Base-by-base conservation (phyloP, 2,113 vertebrate genomes). In the Aptenodytes patagonicus region DNA sequence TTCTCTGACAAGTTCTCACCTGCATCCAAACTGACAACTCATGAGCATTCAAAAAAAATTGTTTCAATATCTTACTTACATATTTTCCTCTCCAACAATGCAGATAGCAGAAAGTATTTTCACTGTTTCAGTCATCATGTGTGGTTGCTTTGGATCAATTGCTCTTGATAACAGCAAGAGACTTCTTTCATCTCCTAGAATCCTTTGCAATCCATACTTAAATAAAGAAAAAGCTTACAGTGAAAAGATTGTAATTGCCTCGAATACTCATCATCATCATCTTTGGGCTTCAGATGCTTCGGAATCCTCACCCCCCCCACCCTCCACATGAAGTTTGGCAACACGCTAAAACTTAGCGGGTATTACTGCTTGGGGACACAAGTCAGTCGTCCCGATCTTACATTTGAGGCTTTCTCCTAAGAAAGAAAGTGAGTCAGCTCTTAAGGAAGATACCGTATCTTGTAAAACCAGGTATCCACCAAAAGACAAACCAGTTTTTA, bases 61-160 rank as follows among this genome's bases (percentile, higher is more conserved):
- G 2, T 60, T 49, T 79, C 17, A 70, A 0, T 9, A 19, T 42
- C 40, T 92, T 97, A 98, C 99, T 99, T 95, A 99, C 99, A 99
- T 98, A 95, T 99, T 99, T 55, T 99, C 99, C 96, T 99, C 99
- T 91, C 98, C 99, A 81, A 99, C 97, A 86, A 99, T 99, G 95
- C 99, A 99, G 97, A 99, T 93, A 32, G 99, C 99, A 72, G 99
- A 99, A 76, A 99, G 99, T 71, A 99, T 99, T 98, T 99, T 99
- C 89, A 99, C 98, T 29, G 98, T 99, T 98, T 99, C 99, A 1
- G 99, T 99, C 99, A 99, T 99, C 99, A 99, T 99, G 95, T 96
- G 98, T 36, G 99, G 98, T 72, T 99, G 99, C 95, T 99, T 99
- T 79, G 99, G 99, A 97, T 99, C 99, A 90, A 99, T 98, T 9